These are phyloP conservation scores for Polyommatus iphigenia DNA, from an alignment of 2,888 invertebrate genomes.

Conservation along the genomic window DNA sequence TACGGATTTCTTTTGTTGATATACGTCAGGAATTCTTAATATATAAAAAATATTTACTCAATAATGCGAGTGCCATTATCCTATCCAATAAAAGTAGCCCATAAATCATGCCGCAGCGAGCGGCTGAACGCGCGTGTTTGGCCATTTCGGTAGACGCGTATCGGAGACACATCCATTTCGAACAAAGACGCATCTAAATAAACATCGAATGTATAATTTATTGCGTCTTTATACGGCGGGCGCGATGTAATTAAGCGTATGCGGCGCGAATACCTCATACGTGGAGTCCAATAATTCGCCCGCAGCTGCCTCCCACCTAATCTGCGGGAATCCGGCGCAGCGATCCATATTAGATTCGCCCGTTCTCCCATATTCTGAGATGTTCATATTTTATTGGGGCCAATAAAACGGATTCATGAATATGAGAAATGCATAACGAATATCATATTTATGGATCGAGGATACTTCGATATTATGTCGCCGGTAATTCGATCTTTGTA, in stretches of 20 bases:
- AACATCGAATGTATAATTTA: slow-evolving; percentile 29
- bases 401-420: slow-evolving; percentile 82
- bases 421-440: slow-evolving; percentile 81
- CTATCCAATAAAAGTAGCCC: neutral
- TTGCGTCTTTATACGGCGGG: slow-evolving; percentile 11
- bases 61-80: neutral
- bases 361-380: slow-evolving; percentile 80
- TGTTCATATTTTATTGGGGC: slow-evolving; percentile 82
- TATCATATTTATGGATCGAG: slow-evolving; percentile 79
- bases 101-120: neutral
- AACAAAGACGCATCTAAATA: slow-evolving; percentile 29
- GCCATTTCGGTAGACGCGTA: slow-evolving; percentile 11
- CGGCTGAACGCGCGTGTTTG: slow-evolving; percentile 13
- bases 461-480: slow-evolving; percentile 74
- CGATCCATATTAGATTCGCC: slow-evolving; percentile 80
- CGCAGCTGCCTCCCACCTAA: slow-evolving; percentile 53
- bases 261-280: slow-evolving; percentile 24
- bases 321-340: slow-evolving; percentile 75
- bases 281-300: slow-evolving; percentile 31
- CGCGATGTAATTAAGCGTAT: slow-evolving; percentile 25
- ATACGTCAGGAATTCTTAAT: neutral
- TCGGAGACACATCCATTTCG: neutral
- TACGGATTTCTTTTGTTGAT: neutral
- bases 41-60: neutral
- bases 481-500: slow-evolving; percentile 79